A percentile compares a stretch with the other conserved stretches of the same genome.
Evolutionary conservation across 2,113 vertebrate species (phyloP).

Genomic region (Chaetura pelagica): DNA sequence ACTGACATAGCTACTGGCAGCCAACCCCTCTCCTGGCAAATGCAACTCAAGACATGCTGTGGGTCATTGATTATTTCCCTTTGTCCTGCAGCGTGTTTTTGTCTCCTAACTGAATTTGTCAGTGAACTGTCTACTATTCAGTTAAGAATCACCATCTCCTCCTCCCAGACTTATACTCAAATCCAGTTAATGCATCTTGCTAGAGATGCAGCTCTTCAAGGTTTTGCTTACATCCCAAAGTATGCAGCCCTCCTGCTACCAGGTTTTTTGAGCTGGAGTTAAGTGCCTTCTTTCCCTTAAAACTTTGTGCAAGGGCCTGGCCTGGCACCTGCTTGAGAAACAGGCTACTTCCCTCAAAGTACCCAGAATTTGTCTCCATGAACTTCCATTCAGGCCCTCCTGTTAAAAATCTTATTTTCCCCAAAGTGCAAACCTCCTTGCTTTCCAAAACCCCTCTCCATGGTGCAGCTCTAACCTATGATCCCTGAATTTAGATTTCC

Average conservation of each 20-base stretch:
- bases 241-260: neutral
- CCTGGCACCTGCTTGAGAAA: neutral
- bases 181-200: neutral
- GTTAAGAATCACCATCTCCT: neutral
- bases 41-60: neutral
- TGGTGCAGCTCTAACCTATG: neutral
- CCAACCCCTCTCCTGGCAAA: neutral
- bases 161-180: neutral
- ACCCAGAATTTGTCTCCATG: neutral
- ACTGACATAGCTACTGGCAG: neutral
- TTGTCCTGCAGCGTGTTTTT: neutral
- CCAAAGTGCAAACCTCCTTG: neutral
- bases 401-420: neutral
- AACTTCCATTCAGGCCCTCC: neutral
- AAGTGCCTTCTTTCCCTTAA: neutral
- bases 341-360: neutral
- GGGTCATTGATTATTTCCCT: neutral
- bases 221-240: neutral
- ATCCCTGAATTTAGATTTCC: neutral
- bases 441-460: neutral
- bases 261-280: neutral
- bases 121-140: too few species aligned
- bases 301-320: neutral
- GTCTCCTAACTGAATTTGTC: neutral
- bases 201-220: neutral